Base-by-base conservation (phyloP, 2,888 invertebrate species). In the Diaperis boleti region DNA sequence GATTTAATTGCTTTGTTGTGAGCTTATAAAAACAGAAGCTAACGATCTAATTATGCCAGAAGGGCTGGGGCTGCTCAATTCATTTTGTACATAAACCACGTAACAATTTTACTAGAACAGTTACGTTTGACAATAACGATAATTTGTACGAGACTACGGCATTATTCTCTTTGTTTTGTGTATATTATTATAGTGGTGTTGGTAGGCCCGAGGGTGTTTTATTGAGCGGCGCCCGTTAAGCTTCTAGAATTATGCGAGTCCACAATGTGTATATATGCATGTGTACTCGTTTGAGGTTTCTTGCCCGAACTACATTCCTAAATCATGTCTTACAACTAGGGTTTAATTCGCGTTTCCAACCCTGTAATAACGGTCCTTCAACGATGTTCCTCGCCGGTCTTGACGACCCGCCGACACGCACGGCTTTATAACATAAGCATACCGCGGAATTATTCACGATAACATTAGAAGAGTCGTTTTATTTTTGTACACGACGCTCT, bases 121-220 rank as follows among this genome's bases (percentile, higher is more conserved):
- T 69, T 65, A 71, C 67, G 65, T 71, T 69, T 69, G 68, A 71
- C 69, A 69, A 69, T 71, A 71, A 70, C 69, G 65, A 70, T 70
- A 72, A 70, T 72, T 70, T 69, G 67, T 66, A 64, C 59, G 60
- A 63, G 61, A 63, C 67, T 60, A 56, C 64, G 62, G 67, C 67
- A 68, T 69, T 70, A 70, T 62, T 67, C 66, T 67, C 69, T 68
- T 69, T 70, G 70, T 72, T 72, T 69, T 60, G 62, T 67, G 66
- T 69, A 65, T 54, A 68, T n/a, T n/a, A n/a, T 69, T 66, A 71
- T 70, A 61, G 66, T 64, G 67, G 66, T 62, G 67, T 67, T 37
- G 65, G 65, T 65, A 65, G 68, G 65, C 69, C 65, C 63, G 64
- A 56, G 62, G 64, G 67, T 67, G 67, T 68, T 71, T 70, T 72